Percentiles rank a stretch among this genome's conserved stretches.
Evolutionary conservation across 2,888 invertebrate species (phyloP).

Genomic region (Xylota segnis): DNA sequence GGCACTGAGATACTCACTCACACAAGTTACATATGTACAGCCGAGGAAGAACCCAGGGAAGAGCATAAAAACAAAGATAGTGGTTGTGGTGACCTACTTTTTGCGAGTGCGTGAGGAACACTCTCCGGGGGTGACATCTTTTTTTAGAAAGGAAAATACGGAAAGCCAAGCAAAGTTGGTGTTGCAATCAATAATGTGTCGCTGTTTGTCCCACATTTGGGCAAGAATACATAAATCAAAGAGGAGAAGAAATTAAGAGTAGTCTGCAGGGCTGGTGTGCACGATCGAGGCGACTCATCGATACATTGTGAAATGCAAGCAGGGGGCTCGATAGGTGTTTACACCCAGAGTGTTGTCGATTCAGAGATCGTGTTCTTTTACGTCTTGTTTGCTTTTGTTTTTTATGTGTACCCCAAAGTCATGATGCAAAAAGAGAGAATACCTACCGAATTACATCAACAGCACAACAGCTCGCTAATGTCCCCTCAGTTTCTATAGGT

Average conservation of each 20-base stretch:
- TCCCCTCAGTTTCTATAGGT: too few relatives aligned
- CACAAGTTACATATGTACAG: not conserved
- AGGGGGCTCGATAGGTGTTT: not conserved
- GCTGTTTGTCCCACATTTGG: conserved; percentile 58
- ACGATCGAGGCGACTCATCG: too few relatives aligned
- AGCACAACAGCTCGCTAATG: too few relatives aligned
- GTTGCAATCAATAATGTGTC: conserved; percentile 62
- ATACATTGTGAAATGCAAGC: conserved; percentile 23
- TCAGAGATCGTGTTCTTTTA: too few relatives aligned
- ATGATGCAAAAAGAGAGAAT: too few relatives aligned
- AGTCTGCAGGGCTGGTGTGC: conserved; percentile 7
- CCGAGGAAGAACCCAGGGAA: conserved; percentile 13
- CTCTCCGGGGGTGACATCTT: conserved; percentile 69
- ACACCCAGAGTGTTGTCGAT: too few relatives aligned
- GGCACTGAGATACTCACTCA: not conserved
- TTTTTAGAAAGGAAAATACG: conserved; percentile 47
- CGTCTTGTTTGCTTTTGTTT: too few relatives aligned
- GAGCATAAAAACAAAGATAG: conserved; percentile 38
- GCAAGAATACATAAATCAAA: conserved; percentile 55
- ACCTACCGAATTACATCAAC: too few relatives aligned
- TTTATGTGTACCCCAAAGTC: too few relatives aligned
- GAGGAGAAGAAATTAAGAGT: conserved; percentile 61
- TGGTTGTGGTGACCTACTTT: conserved; percentile 66
- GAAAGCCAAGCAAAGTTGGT: conserved; percentile 47
- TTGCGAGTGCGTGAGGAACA: conserved; percentile 57